These are phyloP conservation scores for Enteromius thamalakanensis DNA, from an alignment of 2,797 vertebrate species.

Conservation along the genomic window DNA sequence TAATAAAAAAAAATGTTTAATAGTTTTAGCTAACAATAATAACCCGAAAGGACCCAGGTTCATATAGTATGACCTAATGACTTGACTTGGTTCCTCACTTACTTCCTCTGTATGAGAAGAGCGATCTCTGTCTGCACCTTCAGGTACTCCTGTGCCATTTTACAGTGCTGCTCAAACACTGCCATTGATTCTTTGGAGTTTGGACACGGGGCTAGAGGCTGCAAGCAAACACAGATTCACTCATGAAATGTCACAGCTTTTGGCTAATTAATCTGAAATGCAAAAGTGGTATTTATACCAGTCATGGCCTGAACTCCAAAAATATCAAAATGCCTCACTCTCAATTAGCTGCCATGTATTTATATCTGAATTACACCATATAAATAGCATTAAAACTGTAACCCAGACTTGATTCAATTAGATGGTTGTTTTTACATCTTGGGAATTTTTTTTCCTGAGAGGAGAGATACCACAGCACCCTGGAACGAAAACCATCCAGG, in stretches of 20 bases:
- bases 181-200: constrained; percentile 99
- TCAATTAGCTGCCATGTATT: constrained; percentile 60
- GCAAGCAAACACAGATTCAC: constrained; percentile 70
- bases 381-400: constrained; percentile 62
- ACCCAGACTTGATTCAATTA: constrained; percentile 57
- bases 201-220: constrained; percentile 97
- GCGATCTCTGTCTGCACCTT: constrained; percentile 99
- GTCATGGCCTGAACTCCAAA: constrained; percentile 58
- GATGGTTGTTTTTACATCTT: constrained; percentile 44
- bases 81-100: constrained; percentile 65
- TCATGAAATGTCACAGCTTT: constrained; percentile 62
- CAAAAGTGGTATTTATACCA: constrained; percentile 68
- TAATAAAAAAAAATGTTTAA: too few species aligned
- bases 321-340: constrained; percentile 41
- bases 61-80: background rate
- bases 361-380: constrained; percentile 66
- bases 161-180: constrained; percentile 99
- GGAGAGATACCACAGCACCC: background rate
- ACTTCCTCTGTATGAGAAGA: constrained; percentile 97
- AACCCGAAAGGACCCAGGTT: background rate
- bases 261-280: constrained; percentile 63
- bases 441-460: constrained; percentile 6
- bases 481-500: constrained; percentile 20
- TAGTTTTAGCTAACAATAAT: background rate
- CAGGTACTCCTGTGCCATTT: constrained; percentile 99